phyloP scores from a whole-genome alignment of 1,140 invertebrate genomes.

The Dufourea novaeangliae region DNA sequence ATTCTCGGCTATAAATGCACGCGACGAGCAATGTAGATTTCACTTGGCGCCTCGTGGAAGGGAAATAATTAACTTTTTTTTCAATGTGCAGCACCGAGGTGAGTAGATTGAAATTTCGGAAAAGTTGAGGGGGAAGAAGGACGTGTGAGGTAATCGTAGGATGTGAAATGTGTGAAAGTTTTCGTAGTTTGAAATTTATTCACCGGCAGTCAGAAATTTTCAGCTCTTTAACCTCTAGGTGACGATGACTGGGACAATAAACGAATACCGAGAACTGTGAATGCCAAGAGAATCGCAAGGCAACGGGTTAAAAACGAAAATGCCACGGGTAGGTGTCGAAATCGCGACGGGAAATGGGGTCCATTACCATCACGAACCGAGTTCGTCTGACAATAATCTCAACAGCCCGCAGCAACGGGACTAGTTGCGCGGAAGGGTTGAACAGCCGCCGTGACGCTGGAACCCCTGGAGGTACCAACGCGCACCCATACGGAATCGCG shows the following conservation, averaged over 20 bases:
- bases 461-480: slow-evolving; percentile 27
- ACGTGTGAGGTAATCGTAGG: not conserved
- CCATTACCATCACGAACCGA: slow-evolving; percentile 13
- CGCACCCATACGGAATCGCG: not conserved
- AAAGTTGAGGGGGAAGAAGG: not conserved
- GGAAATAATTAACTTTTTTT: slow-evolving; percentile 56
- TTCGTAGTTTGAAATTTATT: too few relatives aligned
- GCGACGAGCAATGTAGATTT: slow-evolving; percentile 24
- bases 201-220: too few relatives aligned
- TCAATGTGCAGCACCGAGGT: not conserved
- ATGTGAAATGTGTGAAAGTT: not conserved
- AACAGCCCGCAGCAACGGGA: slow-evolving; percentile 30
- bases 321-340: not conserved
- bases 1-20: slow-evolving; percentile 49
- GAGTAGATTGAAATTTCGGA: not conserved
- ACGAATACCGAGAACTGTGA: too few relatives aligned
- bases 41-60: slow-evolving; percentile 14
- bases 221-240: too few relatives aligned
- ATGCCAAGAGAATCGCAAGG: too few relatives aligned
- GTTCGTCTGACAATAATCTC: slow-evolving; percentile 46
- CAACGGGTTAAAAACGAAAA: not conserved
- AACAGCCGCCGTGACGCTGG: slow-evolving; percentile 21
- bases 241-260: too few relatives aligned
- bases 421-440: slow-evolving; percentile 52
- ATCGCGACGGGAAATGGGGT: not conserved